Percentiles rank a stretch among this genome's conserved stretches.
Evolutionary conservation across 2,888 invertebrate genomes (phyloP).

Genomic region (Lymantria monacha): DNA sequence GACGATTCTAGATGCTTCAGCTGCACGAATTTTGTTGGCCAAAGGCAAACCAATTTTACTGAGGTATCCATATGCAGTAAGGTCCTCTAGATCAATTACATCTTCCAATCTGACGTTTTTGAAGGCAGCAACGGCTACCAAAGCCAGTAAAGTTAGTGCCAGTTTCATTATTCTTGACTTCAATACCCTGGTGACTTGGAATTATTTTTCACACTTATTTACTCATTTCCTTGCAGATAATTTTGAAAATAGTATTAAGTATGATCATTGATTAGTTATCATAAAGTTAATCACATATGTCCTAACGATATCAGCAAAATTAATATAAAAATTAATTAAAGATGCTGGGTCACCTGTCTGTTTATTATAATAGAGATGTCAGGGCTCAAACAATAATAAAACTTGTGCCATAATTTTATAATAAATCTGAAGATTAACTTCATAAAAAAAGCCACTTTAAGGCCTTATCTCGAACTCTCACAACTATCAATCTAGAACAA

Average conservation of each 20-base stretch:
- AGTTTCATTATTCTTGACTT: slow-evolving; percentile 7
- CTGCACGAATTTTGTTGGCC: slow-evolving; percentile 7
- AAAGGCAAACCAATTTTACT: slow-evolving; percentile 2
- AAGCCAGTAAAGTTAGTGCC: slow-evolving; percentile 15
- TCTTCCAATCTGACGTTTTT: slow-evolving; percentile 15
- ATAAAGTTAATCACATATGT: not conserved
- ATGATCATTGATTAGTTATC: not conserved
- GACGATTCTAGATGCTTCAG: not conserved
- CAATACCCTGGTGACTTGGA: not conserved
- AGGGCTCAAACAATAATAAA: no score
- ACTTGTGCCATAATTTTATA: no score
- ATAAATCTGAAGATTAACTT: no score
- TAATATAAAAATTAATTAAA: no score
- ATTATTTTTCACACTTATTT: not conserved
- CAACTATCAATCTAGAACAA: no score
- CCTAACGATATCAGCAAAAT: no score
- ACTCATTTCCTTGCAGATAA: not conserved
- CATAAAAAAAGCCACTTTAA: no score
- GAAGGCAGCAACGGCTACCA: slow-evolving; percentile 20
- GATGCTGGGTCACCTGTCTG: no score
- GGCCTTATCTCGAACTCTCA: no score
- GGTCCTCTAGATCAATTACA: slow-evolving; percentile 16
- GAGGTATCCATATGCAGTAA: slow-evolving; percentile 6
- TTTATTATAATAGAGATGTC: no score
- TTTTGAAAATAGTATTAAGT: not conserved